Evolutionary conservation across 2,113 vertebrate species (phyloP), one percentile per base, ranked within the genome.

Genomic region (Eleginops maclovinus): DNA sequence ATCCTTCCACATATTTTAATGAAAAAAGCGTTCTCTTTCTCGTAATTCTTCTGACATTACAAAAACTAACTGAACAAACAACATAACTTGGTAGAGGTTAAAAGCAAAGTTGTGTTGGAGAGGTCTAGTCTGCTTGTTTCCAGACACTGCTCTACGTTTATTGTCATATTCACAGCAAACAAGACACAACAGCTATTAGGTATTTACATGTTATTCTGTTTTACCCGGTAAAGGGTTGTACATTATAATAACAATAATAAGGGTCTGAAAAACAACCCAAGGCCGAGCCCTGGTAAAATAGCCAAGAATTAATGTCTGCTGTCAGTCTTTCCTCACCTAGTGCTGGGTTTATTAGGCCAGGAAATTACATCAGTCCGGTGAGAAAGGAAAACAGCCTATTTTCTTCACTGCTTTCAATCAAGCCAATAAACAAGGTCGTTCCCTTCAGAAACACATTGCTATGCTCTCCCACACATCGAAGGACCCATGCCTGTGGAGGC

Each of bases 351-450:
- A 70, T 64, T 76, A 74, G 22, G 41, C 5, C 63, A 66, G 72
- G 64, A 83, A 90, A 69, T 68, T 26, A 64, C 53, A 65, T 64
- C 60, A 50, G 60, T 74, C 41, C 14, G 1, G 28, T 43, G 65
- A 71, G 24, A 75, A 71, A 66, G 46, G 51, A 75, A 63, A 85
- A 71, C 65, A 31, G 53, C 53, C 44, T 68, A 36, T 86, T 83
- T 77, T 56, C 70, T 59, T 78, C 68, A 16, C 55, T 72, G 61
- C 75, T 89, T 85, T 88, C 83, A 85, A 84, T 90, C 85, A 88
- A 83, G 46, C 62, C 86, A 81, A 67, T 86, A 87, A 91, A 90
- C 86, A 83, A 89, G 75, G 75, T 72, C 2, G 50, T 71, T 89
- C 56, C 59, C 68, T 65, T 84, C 60, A 71, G 51, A 69, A 87